Base-by-base conservation (phyloP, 2,797 vertebrate species). In the Gambusia yucatana region DNA sequence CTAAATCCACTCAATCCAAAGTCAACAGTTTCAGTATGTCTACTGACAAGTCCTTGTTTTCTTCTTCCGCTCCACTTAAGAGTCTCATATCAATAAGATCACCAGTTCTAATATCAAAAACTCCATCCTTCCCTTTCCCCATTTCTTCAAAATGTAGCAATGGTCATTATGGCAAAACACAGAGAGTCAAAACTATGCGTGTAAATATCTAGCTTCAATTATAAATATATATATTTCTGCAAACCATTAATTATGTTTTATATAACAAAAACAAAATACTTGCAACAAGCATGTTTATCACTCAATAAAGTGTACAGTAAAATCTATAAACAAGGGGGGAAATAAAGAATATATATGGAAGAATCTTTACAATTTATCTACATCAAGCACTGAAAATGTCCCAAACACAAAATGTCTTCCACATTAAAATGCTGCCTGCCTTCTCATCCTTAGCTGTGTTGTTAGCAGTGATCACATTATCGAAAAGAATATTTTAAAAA, bases 401-500 rank as follows among this genome's bases (percentile, higher is more conserved):
- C 20, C 11, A 30, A 59, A 14, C 28, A 30, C 13, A 59, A 36
- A 41, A 47, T 63, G 2, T 3, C 28, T 41, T 87, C 39, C 89
- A 73, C 70, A 79, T 72, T 93, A 88, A 89, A 93, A 95, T 4
- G 85, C 83, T 74, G 82, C 94, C 95, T 8, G 89, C 86, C 59
- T 47, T 72, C 3, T 90, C 84, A 1, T 77, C 84, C 87, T 85
- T 92, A 3, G 16, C 0, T 0, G 83, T 33, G 2, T n/a, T 28
- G 11, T 87, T 39, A 22, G 39, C 20, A 8, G 50, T 25, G 17
- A 78, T 20, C 0, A 6, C 0, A 3, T 79, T 52, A 67, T 41
- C 91, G 93, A 36, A 16, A 78, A 75, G 76, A 10, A 67, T 2
- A 17, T 61, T 7, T 30, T 33, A 2, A 22, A n/a, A 57, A 57